These are phyloP conservation scores for Alligator mississippiensis DNA, from an alignment of 2,113 vertebrate genomes.

Conservation along the genomic window DNA sequence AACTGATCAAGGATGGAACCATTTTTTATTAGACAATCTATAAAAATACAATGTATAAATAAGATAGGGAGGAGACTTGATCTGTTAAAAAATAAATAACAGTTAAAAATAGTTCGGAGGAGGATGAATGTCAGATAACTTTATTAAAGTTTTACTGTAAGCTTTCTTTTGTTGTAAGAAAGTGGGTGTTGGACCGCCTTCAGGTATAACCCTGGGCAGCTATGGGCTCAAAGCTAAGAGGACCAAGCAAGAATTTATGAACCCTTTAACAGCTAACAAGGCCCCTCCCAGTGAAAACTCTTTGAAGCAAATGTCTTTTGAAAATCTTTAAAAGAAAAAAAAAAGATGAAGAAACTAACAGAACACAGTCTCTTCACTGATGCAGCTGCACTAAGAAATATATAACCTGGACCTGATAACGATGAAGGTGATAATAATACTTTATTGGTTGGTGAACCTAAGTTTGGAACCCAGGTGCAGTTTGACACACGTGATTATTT, in stretches of 20 bases:
- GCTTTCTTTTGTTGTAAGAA: background rate
- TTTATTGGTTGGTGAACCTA: background rate
- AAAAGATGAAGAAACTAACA: background rate
- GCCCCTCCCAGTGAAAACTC: background rate
- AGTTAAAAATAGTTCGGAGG: background rate
- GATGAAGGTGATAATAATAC: too few species aligned
- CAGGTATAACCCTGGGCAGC: background rate
- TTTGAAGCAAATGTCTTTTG: slow-evolving; percentile 35
- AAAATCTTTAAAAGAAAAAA: slow-evolving; percentile 26
- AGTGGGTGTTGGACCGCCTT: background rate
- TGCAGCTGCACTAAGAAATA: background rate
- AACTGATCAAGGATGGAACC: background rate
- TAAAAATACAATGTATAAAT: background rate
- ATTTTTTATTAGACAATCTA: background rate
- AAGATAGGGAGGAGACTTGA: background rate
- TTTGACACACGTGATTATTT: background rate
- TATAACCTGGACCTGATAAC: background rate
- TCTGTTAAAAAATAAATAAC: background rate
- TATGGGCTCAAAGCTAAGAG: background rate
- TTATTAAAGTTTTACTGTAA: background rate
- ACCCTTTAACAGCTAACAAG: background rate
- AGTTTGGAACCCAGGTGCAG: background rate
- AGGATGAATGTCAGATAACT: background rate
- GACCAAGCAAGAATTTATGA: background rate
- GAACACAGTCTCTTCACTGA: background rate